Evolutionary conservation across 2,113 vertebrate species (phyloP).

Genomic region (Micronycteris hirsuta): DNA sequence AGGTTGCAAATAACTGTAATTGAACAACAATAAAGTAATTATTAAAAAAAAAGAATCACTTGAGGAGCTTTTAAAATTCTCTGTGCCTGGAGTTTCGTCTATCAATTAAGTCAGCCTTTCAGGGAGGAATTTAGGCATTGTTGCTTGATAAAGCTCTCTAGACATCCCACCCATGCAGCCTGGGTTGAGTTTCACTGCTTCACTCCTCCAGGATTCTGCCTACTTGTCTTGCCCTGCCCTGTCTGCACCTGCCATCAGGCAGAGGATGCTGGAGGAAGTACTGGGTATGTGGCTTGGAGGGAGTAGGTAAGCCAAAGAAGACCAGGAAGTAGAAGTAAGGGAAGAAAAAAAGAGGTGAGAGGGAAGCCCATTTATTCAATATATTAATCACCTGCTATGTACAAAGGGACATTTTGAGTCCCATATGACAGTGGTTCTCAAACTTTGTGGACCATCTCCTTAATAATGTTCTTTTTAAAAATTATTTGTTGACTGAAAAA

Average conservation of each 20-base stretch:
- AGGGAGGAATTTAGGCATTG: neutral
- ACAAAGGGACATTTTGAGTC: neutral
- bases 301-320: neutral
- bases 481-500: neutral
- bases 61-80: neutral
- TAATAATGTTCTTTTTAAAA: neutral
- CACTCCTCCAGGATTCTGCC: neutral
- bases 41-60: too few relatives aligned
- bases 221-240: neutral
- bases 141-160: neutral
- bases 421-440: neutral
- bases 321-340: neutral
- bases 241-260: neutral
- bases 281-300: neutral
- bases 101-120: neutral
- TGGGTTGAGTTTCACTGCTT: neutral
- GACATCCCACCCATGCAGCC: neutral
- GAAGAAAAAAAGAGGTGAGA: neutral
- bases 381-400: neutral
- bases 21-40: too few relatives aligned
- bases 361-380: neutral
- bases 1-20: too few relatives aligned
- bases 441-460: neutral
- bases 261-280: neutral
- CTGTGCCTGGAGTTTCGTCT: neutral